Evolutionary conservation across 1,140 invertebrate species (phyloP).

Genomic region (Microplitis demolitor): DNA sequence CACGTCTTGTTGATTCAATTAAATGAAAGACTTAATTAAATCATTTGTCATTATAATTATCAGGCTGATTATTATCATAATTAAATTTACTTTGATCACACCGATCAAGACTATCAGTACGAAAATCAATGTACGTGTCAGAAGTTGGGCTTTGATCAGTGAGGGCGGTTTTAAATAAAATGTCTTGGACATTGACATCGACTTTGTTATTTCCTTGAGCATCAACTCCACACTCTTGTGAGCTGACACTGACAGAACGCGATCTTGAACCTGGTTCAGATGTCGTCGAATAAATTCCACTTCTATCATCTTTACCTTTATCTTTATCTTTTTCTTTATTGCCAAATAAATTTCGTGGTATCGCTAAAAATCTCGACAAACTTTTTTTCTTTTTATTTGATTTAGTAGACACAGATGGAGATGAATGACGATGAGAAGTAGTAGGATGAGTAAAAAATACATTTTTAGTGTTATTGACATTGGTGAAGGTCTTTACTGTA

Average conservation of each 20-base stretch:
- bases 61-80: not conserved
- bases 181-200: constrained; percentile 23
- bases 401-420: constrained; percentile 33
- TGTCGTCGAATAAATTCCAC: constrained; percentile 21
- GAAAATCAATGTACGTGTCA: constrained; percentile 28
- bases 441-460: constrained; percentile 33
- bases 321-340: constrained; percentile 34
- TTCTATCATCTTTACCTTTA: too few relatives aligned
- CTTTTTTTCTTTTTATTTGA: constrained; percentile 42
- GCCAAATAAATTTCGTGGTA: constrained; percentile 52
- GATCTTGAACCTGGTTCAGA: constrained; percentile 25
- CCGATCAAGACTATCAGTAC: constrained; percentile 28
- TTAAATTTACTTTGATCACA: not conserved
- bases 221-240: not conserved
- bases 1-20: not conserved
- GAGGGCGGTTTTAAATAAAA: constrained; percentile 13
- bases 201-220: constrained; percentile 17
- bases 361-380: constrained; percentile 50
- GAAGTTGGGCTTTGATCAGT: constrained; percentile 5
- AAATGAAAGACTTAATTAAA: too few relatives aligned
- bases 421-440: constrained; percentile 13
- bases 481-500: constrained; percentile 47
- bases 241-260: constrained; percentile 43
- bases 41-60: not conserved
- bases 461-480: constrained; percentile 34